Conservation (phyloP, 2,797 vertebrate genomes). For the Staurois parvus region DNA sequence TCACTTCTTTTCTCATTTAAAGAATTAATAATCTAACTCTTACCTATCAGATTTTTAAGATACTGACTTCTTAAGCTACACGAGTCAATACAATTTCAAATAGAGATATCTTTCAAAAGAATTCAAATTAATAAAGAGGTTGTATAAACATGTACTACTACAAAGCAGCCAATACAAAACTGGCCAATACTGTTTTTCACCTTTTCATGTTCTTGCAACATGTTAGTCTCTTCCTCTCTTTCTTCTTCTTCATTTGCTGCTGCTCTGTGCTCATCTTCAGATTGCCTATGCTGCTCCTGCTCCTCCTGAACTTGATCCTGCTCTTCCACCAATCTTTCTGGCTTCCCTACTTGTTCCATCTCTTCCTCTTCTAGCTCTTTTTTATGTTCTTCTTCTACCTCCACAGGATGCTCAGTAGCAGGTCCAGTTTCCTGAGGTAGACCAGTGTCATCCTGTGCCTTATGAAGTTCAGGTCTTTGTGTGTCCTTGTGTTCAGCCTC, state of each 20-base stretch:
- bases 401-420: slow-evolving; percentile 67
- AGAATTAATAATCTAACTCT: no score
- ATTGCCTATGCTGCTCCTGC: slow-evolving; percentile 52
- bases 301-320: slow-evolving; percentile 81
- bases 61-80: no score
- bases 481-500: slow-evolving; percentile 10
- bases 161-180: background rate
- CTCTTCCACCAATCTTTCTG: slow-evolving; percentile 87
- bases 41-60: no score
- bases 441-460: slow-evolving; percentile 25
- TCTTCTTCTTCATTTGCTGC: slow-evolving; percentile 68
- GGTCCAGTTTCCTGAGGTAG: background rate
- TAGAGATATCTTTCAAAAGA: no score
- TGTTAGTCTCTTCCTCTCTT: slow-evolving; percentile 75
- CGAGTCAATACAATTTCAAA: no score
- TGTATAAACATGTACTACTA: no score
- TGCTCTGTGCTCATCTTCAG: slow-evolving; percentile 43
- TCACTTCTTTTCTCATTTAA: no score
- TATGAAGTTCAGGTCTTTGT: slow-evolving; percentile 22
- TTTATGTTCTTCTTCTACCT: slow-evolving; percentile 76
- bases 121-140: no score
- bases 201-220: slow-evolving; percentile 68
- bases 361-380: slow-evolving; percentile 91
- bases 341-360: slow-evolving; percentile 92
- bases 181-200: slow-evolving; percentile 58